phyloP scores from a whole-genome alignment of 2,797 vertebrate genomes.

The Acrossocheilus fasciatus region DNA sequence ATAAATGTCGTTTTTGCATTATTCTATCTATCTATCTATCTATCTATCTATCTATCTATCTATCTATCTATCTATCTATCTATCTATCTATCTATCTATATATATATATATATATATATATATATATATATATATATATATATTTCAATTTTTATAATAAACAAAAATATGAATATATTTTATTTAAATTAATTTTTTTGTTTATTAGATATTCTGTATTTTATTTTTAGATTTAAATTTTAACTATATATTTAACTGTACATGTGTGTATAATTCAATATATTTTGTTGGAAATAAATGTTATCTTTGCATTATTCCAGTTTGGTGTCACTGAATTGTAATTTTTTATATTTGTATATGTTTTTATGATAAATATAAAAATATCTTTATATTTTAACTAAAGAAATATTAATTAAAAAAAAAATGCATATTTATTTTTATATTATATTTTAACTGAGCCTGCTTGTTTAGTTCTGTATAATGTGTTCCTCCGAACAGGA shows the following conservation, averaged over 20 bases:
- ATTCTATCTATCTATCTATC: background rate
- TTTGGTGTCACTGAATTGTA: background rate
- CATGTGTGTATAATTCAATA: background rate
- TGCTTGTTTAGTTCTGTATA: background rate
- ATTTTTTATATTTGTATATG: background rate
- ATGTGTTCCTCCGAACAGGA: conserved; percentile 69
- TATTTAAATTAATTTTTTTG: too few relatives aligned
- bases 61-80: too few relatives aligned
- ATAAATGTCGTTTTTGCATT: background rate
- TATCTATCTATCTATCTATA: too few relatives aligned
- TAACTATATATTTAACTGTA: background rate
- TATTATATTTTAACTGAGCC: background rate
- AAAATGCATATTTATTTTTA: background rate
- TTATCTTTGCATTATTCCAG: background rate
- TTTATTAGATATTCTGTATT: background rate
- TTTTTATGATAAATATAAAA: background rate
- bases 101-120: too few relatives aligned
- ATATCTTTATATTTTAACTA: background rate
- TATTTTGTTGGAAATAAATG: background rate
- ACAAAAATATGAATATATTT: too few relatives aligned
- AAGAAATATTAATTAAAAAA: background rate
- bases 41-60: too few relatives aligned
- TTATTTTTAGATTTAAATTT: background rate
- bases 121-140: too few relatives aligned
- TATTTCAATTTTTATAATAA: too few relatives aligned